Percentiles rank a stretch among this genome's conserved stretches.
phyloP scores from a whole-genome alignment of 2,888 invertebrate genomes.

The Sinohyriopsis cumingii region DNA sequence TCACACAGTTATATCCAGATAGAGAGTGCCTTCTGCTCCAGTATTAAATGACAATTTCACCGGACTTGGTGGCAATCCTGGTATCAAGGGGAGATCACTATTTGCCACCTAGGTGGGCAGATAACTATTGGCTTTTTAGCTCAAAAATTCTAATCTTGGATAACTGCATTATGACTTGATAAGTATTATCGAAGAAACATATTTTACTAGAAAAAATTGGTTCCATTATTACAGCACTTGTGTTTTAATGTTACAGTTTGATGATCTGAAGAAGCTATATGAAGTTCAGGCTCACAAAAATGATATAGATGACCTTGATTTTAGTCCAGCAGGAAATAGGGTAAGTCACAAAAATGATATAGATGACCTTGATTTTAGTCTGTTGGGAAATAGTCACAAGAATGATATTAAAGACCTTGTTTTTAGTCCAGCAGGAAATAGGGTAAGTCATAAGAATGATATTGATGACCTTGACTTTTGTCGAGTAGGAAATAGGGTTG shows the following conservation, averaged over 20 bases:
- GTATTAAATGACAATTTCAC: too few species aligned
- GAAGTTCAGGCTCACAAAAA: constrained; percentile 86
- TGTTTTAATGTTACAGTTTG: constrained; percentile 75
- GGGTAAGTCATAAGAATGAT: constrained; percentile 85
- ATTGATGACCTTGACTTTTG: constrained; percentile 85
- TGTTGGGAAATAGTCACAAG: constrained; percentile 82
- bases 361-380: constrained; percentile 93
- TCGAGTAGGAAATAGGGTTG: constrained; percentile 79
- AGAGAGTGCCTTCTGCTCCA: too few species aligned
- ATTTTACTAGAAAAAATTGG: too few species aligned
- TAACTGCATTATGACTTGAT: too few species aligned
- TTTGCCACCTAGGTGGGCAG: too few species aligned
- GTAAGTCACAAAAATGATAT: constrained; percentile 88
- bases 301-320: constrained; percentile 95
- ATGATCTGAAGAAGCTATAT: constrained; percentile 81
- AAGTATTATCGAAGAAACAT: too few species aligned
- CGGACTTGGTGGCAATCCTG: too few species aligned
- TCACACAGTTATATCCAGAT: too few species aligned
- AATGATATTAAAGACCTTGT: constrained; percentile 96
- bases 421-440: constrained; percentile 83
- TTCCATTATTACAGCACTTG: not conserved
- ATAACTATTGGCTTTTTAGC: too few species aligned
- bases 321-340: constrained; percentile 83
- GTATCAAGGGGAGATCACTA: too few species aligned
- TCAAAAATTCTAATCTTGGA: too few species aligned